phyloP scores from a whole-genome alignment of 2,113 vertebrate genomes.

The Elanus axillaris region DNA sequence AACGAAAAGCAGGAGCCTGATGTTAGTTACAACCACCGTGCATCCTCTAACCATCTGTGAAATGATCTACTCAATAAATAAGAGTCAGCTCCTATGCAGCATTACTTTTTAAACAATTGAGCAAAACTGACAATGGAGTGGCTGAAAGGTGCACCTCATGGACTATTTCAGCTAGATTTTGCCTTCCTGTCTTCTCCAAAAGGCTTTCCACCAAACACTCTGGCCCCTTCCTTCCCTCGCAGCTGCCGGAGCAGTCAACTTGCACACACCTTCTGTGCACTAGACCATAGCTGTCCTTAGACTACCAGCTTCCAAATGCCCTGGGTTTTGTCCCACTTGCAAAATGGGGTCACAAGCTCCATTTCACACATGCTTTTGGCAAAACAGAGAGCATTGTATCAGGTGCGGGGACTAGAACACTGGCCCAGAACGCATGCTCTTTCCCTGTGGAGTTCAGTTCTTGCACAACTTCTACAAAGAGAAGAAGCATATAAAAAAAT shows the following conservation, averaged over 20 bases:
- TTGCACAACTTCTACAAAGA: not conserved
- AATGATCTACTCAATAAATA: not conserved
- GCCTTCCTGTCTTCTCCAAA: not conserved
- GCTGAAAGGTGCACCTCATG: not conserved
- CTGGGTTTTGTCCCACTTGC: not conserved
- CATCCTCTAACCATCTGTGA: not conserved
- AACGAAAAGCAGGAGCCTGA: not conserved
- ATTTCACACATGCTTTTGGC: not conserved
- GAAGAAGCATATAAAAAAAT: not conserved
- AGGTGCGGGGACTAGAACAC: not conserved
- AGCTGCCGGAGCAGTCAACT: not conserved
- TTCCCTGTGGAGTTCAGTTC: not conserved
- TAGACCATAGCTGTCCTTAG: not conserved
- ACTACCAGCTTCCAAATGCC: not conserved
- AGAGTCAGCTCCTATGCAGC: rapidly evolving
- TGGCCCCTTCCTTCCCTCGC: not conserved
- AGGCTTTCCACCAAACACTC: not conserved
- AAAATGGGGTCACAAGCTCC: not conserved
- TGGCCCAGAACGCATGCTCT: rapidly evolving
- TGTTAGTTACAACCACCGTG: not conserved
- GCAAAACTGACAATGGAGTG: not conserved
- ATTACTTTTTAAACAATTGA: not conserved
- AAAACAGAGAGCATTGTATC: not conserved
- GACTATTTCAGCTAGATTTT: not conserved
- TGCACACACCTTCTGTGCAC: not conserved